Evolutionary conservation across 2,888 invertebrate genomes (phyloP), one percentile per base, ranked within the genome.

Genomic region (Melanophora roralis): DNA sequence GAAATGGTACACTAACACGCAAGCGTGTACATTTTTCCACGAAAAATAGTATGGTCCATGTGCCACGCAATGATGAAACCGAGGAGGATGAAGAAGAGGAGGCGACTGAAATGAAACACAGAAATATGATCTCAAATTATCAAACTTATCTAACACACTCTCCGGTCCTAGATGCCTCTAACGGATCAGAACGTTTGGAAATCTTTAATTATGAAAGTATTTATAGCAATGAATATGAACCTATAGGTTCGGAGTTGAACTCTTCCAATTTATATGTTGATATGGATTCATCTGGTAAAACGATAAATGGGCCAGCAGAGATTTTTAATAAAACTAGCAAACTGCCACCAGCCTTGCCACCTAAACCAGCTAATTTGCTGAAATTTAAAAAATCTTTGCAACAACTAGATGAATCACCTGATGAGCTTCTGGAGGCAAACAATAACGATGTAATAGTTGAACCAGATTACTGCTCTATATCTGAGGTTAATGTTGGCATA

Each of bases 391-490:
- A 91, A 57, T 86, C 86, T 2, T 81, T 86, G 53, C 85, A 86
- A 9, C 87, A 87, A 49, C 81, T 87, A 2, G 85, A 85, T 1
- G 86, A 86, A 59, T 76, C 85, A 2, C 84, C 86, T 7, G 85
- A 86, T 36, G 85, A 86, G 64, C 6, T 49, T 2, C 32, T 71
- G 14, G 79, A 80, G 19, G 49, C 67, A 1, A 71, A 80, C 3
- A 71, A 67, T n/a, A 19, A 23, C 9, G 79, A 80, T 23, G 32
- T 43, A 0, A 2, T 76, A 32, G 62, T 80, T 2, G 80, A 80
- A 6, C 94, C 94, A 81, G 94, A 94, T 90, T 94, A 94, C 91
- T 94, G 94, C 89, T 94, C 94, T 86, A 94, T 94, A 89, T 94
- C 94, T 83, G 94, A 94, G 91, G 92, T 94, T 4, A 89, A 88